phyloP scores from a whole-genome alignment of 2,797 vertebrate genomes.

The Capromys pilorides region DNA sequence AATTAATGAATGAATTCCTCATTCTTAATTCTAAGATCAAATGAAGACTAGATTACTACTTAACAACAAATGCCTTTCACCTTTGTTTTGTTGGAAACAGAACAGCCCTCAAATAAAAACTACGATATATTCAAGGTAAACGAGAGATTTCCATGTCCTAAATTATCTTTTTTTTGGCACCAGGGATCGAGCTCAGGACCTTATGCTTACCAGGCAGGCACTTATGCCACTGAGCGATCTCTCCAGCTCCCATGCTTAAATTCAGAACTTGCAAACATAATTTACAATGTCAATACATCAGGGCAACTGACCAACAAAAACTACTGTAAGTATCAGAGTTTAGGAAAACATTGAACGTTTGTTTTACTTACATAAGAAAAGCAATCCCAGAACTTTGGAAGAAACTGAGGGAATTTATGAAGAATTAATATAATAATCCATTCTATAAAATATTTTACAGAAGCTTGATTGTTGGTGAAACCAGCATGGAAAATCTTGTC shows the following conservation, averaged over 20 bases:
- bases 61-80: not conserved
- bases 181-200: too few relatives aligned
- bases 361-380: constrained; percentile 89
- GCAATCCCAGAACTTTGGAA: constrained; percentile 92
- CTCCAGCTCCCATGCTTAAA: too few relatives aligned
- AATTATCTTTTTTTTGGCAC: not conserved
- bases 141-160: not conserved
- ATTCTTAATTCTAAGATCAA: not conserved
- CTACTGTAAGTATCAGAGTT: not conserved
- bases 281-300: not conserved
- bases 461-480: constrained; percentile 94
- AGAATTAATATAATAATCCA: constrained; percentile 94
- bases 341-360: not conserved
- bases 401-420: constrained; percentile 88
- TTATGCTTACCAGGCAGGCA: too few relatives aligned
- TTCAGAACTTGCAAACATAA: not conserved
- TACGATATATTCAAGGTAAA: not conserved
- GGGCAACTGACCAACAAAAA: not conserved
- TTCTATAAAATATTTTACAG: constrained; percentile 96
- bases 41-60: not conserved
- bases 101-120: not conserved
- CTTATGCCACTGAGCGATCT: too few relatives aligned
- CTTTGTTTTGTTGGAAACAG: not conserved
- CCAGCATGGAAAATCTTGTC: constrained; percentile 91
- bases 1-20: not conserved